Evolutionary conservation across 1,140 invertebrate genomes (phyloP), one percentile per base, ranked within the genome.

Genomic region (Oncopodura yosiiana): DNA sequence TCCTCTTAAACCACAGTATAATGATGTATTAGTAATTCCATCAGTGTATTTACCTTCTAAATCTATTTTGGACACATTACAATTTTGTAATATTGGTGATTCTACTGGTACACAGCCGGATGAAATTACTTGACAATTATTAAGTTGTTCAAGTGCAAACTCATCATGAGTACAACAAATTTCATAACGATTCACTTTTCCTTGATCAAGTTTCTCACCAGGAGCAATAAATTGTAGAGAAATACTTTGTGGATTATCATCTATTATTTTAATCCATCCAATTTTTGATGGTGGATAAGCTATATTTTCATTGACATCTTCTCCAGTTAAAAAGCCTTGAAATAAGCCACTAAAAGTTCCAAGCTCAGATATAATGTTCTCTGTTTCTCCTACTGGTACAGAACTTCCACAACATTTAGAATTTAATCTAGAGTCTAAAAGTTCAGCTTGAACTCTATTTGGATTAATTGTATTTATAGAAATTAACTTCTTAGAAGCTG

Each of bases 301-400:
- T 2, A 2, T 12, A 3, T 48, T 38, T 34, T 37, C 21, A 16
- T 24, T 16, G 21, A 56, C 21, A 4, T 16, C 9, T 44, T 44
- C 59, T 14, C 38, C 29, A 14, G 59, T 61, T 48, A 9, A 24
- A 16, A 61, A 61, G 18, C 45, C 43, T 6, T 53, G 59, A 9
- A 56, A 18, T 14, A 51, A 16, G 1, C 12, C 2, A 8, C 37
- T 24, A 29, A 19, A 26, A 3, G 16, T 14, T 8, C 43, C 44
- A 36, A 30, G 21, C 0, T 29, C 1, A n/a, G 8, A 30, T 12
- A 2, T 14, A 16, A 16, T 21, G 12, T 3, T 14, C 26, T 29
- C 3, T n/a, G n/a, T 23, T 18, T 36, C 18, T n/a, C n/a, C n/a
- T 12, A 56, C 18, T 4, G 43, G 44, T 6, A 61, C 41, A 4